phyloP scores from a whole-genome alignment of 2,113 vertebrate genomes.

The Sylvietta virens region DNA sequence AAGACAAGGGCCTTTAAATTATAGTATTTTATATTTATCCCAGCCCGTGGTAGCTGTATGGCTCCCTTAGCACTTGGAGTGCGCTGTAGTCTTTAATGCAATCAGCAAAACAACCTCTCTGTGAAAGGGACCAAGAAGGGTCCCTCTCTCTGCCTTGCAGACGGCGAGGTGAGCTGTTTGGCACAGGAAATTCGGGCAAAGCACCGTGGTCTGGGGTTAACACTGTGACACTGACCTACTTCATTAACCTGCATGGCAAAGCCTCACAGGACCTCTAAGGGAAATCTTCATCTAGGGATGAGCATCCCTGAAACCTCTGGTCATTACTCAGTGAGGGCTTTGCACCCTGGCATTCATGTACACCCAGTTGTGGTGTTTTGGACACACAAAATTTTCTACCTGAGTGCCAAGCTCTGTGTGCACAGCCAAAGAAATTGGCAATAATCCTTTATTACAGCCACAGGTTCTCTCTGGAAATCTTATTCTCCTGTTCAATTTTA shows the following conservation, averaged over 20 bases:
- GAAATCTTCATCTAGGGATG: not conserved
- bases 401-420: not conserved
- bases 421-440: not conserved
- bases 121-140: not conserved
- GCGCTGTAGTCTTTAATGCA: rapidly evolving
- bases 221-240: not conserved
- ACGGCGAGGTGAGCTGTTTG: not conserved
- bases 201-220: not conserved
- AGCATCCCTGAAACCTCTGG: not conserved
- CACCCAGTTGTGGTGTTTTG: not conserved
- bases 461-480: constrained; percentile 3
- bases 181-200: not conserved
- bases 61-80: not conserved
- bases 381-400: not conserved
- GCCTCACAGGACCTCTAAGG: not conserved
- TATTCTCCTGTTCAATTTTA: constrained; percentile 35
- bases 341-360: not conserved
- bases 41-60: not conserved
- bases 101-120: not conserved
- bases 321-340: not conserved
- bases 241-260: rapidly evolving
- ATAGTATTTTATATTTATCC: constrained; percentile 9
- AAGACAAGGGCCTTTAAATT: constrained; percentile 46
- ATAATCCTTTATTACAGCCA: not conserved
- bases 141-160: not conserved